Evolutionary conservation across 2,113 vertebrate genomes (phyloP).

Genomic region (Desmodus rotundus): DNA sequence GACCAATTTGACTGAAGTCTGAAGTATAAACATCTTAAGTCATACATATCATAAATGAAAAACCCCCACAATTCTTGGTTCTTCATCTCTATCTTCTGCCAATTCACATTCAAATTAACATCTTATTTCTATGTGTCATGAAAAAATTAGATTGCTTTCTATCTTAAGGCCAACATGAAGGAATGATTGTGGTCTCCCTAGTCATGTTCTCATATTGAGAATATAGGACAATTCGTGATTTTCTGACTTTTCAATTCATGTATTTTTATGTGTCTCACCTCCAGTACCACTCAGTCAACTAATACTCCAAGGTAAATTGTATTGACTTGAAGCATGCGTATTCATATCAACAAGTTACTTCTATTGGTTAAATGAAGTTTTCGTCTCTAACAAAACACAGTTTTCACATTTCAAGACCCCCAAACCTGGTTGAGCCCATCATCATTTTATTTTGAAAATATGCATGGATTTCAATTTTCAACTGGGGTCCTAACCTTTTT

Average conservation of each 20-base stretch:
- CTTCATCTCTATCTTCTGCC: not conserved
- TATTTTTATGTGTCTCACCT: not conserved
- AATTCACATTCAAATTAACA: not conserved
- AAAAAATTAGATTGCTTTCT: not conserved
- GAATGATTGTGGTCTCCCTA: not conserved
- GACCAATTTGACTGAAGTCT: not conserved
- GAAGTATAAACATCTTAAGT: not conserved
- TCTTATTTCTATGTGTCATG: not conserved
- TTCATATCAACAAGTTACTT: conserved; percentile 18
- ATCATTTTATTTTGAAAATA: conserved; percentile 50
- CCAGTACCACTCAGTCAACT: not conserved
- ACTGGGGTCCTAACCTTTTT: not conserved
- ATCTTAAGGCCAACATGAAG: not conserved
- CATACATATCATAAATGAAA: not conserved
- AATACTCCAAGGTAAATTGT: conserved; percentile 37
- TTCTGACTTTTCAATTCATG: not conserved
- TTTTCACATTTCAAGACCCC: conserved; percentile 2
- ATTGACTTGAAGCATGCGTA: not conserved
- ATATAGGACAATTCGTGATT: not conserved
- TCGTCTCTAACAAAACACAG: conserved; percentile 54
- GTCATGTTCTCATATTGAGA: not conserved
- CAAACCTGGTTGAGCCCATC: conserved; percentile 25
- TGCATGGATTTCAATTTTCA: conserved; percentile 38
- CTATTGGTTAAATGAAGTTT: conserved; percentile 54
- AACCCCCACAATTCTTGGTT: not conserved